phyloP scores from a whole-genome alignment of 2,888 invertebrate species.

The Nephrotoma flavescens region DNA sequence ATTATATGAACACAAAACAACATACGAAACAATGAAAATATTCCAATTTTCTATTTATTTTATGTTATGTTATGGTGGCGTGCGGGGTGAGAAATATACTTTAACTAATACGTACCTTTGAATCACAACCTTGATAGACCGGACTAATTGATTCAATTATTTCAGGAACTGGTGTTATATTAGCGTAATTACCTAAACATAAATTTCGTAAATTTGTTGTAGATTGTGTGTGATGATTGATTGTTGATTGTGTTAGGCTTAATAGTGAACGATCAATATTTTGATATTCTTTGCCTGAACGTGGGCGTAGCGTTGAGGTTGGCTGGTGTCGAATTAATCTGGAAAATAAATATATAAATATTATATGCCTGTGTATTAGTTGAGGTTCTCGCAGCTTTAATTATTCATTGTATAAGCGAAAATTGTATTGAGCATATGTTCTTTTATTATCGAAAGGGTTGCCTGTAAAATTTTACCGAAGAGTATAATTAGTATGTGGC shows the following conservation, averaged over 20 bases:
- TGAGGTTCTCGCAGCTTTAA: too few relatives aligned
- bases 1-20: not conserved
- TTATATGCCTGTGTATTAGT: not conserved
- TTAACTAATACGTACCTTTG: conserved; percentile 4
- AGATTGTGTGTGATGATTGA: not conserved
- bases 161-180: conserved; percentile 43
- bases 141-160: conserved; percentile 37
- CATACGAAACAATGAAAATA: not conserved
- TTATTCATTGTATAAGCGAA: too few relatives aligned
- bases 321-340: conserved; percentile 21
- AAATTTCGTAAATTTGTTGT: conserved; percentile 13
- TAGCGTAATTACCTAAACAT: conserved; percentile 28
- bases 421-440: too few relatives aligned
- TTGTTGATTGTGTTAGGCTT: conserved; percentile 20
- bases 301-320: conserved; percentile 59
- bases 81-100: not conserved
- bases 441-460: too few relatives aligned
- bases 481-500: too few relatives aligned
- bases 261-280: conserved; percentile 57
- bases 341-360: conserved; percentile 1
- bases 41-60: not conserved
- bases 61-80: not conserved
- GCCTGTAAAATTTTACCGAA: too few relatives aligned
- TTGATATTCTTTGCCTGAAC: conserved; percentile 78
- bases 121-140: conserved; percentile 31